phyloP scores from a whole-genome alignment of 2,888 invertebrate genomes.

The Tachina lurida region DNA sequence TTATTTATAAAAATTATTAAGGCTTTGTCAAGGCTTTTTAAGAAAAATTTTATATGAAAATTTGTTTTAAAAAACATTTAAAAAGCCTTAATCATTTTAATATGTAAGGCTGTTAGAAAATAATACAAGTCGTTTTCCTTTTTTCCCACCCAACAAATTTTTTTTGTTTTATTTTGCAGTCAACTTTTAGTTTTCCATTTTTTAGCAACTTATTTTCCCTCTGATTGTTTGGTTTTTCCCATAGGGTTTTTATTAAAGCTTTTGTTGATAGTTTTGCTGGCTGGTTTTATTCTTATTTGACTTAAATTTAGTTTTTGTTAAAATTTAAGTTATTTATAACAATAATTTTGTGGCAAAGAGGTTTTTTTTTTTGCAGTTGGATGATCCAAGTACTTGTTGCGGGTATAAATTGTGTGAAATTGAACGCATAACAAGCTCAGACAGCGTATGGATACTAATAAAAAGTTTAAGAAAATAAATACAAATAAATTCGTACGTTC shows the following conservation, averaged over 20 bases:
- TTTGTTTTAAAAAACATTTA: no score
- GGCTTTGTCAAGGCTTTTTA: no score
- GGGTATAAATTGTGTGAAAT: background rate
- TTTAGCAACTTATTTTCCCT: conserved; percentile 36
- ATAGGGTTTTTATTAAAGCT: conserved; percentile 43
- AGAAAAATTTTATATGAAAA: no score
- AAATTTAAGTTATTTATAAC: conserved; percentile 26
- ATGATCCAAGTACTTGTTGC: background rate
- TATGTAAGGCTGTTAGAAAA: no score
- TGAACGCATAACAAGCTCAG: background rate
- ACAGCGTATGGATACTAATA: no score
- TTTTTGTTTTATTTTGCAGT: background rate
- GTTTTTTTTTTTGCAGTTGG: background rate
- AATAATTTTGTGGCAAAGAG: conserved; percentile 15
- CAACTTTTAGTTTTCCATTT: background rate
- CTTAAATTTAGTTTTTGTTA: conserved; percentile 44
- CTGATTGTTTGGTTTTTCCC: conserved; percentile 43
- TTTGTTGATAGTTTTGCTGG: conserved; percentile 31
- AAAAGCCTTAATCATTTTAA: no score
- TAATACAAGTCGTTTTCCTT: background rate
- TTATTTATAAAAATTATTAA: no score
- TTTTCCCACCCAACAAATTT: conserved; percentile 5
- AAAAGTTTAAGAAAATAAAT: no score
- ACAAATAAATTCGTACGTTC: no score
- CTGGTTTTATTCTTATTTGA: conserved; percentile 45